Conservation (phyloP, 2,797 vertebrate genomes). For the Chromobotia macracanthus region DNA sequence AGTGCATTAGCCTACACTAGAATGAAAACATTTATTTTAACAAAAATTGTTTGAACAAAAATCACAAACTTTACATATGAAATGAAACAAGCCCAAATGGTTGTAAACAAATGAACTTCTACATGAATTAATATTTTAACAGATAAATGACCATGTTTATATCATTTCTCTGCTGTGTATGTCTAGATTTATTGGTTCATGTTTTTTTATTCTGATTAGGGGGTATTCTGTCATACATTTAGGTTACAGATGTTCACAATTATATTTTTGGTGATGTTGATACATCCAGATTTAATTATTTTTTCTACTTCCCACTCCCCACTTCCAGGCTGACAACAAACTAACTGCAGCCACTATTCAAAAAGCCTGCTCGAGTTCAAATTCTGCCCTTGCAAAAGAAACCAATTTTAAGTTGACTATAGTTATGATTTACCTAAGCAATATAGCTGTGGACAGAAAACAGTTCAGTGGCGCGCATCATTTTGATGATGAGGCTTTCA, state of each 20-base stretch:
- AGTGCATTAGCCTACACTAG: no score
- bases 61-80: no score
- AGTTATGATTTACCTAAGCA: background rate
- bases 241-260: no score
- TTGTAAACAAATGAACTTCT: background rate
- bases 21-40: no score
- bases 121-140: no score
- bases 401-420: background rate
- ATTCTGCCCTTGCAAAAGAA: background rate
- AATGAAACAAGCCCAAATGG: background rate
- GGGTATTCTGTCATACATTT: no score
- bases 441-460: conserved; percentile 24
- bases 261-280: background rate
- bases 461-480: conserved; percentile 62
- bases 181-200: no score
- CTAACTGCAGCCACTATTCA: background rate
- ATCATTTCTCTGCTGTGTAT: no score
- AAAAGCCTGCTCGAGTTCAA: conserved; percentile 26
- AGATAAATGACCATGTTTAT: no score
- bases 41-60: no score
- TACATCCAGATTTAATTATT: background rate
- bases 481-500: conserved; percentile 71
- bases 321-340: conserved; percentile 15
- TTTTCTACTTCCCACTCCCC: background rate
- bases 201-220: no score